Evolutionary conservation across 2,113 vertebrate genomes (phyloP), one percentile per base, ranked within the genome.

Genomic region (Helogale parvula): DNA sequence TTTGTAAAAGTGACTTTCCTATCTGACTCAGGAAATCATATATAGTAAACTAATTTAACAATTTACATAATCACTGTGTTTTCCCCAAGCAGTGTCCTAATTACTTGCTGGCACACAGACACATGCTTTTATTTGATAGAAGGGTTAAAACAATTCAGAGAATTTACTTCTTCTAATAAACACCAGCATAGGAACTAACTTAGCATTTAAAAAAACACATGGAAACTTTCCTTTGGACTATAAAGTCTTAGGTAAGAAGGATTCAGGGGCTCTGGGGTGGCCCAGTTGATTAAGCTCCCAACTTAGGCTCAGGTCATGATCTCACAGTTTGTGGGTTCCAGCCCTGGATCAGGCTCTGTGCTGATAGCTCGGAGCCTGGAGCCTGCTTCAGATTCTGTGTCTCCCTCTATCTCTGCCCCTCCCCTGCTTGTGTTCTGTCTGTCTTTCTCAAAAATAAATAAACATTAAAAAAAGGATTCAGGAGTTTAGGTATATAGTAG

Each of bases 11-110:
- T 84, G 23, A n/a, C 23, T 96, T 92, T 41, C 41, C 41, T 41
- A 41, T 79, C 16, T 97, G 71, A 80, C 66, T 96, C 38, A 86
- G 72, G 23, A 95, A 94, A 88, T 92, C 41, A 84, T 38, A 71
- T 19, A 83, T 17, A 88, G 50, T 81, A 80, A 87, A 47, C 41
- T 47, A 47, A 76, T 87, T 95, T 84, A 90, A 96, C 33, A 83
- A 72, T 96, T 97, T 93, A 88, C 29, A 47, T 41, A 94, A 41
- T 87, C 17, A 83, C 12, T 15, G 19, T 86, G 31, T 84, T 82
- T 89, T 89, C 54, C 19, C 52, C 41, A 87, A 84, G 35, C 93
- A 95, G 31, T 15, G 76, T 92, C 50, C 57, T 97, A 23, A 69
- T 95, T 93, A 83, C 38, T 97, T 93, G 41, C 15, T 94, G 15